Evolutionary conservation across 1,140 invertebrate species (phyloP).

Genomic region (Papilio polytes): DNA sequence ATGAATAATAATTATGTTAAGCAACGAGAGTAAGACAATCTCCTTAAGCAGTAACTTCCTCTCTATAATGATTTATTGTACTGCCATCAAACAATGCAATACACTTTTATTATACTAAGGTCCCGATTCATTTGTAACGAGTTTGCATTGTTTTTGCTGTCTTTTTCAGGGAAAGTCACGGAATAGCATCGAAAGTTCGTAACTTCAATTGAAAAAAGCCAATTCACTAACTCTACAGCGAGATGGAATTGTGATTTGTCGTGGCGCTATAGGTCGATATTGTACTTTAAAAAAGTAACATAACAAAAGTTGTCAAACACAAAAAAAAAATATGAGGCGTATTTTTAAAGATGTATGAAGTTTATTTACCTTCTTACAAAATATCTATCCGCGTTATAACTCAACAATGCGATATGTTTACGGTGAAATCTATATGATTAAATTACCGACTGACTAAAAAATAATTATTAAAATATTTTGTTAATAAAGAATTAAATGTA

Average conservation of each 20-base stretch:
- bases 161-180: background rate
- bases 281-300: background rate
- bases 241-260: background rate
- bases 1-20: background rate
- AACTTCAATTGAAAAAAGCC: background rate
- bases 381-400: no score
- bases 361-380: no score
- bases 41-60: background rate
- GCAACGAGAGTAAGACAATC: background rate
- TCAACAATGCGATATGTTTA: no score
- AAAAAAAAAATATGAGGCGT: no score
- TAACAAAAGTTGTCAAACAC: no score
- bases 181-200: background rate
- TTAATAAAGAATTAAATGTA: background rate
- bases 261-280: background rate
- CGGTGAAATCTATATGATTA: no score
- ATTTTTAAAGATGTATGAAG: no score
- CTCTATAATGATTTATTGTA: background rate
- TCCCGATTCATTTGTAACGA: background rate
- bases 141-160: background rate
- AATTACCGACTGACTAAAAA: no score
- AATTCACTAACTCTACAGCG: background rate
- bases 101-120: background rate
- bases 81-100: constrained; percentile 4
- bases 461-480: no score